A percentile compares a stretch with the other conserved stretches of the same genome.
Conservation (phyloP, 1,140 invertebrate genomes). For the Hyles vespertilio region DNA sequence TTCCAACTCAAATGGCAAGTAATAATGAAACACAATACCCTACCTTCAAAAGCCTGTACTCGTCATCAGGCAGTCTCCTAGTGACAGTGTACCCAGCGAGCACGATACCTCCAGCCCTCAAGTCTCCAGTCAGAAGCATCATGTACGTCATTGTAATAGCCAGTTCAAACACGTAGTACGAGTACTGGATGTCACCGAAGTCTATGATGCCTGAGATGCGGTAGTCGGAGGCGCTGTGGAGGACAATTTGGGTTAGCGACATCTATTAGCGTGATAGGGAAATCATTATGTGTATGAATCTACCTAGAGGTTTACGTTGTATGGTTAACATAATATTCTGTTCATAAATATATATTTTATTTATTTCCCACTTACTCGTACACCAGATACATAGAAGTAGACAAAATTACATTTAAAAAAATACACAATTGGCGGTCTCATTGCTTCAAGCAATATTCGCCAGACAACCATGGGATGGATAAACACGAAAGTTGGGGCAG, state of each 20-base stretch:
- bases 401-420: no score
- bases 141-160: constrained; percentile 89
- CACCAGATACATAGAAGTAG: no score
- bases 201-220: constrained; percentile 84
- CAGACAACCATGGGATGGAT: no score
- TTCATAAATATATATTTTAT: no score
- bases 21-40: constrained; percentile 7
- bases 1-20: neutral
- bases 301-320: no score
- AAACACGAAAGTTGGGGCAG: no score
- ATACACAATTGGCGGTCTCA: no score
- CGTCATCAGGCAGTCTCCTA: constrained; percentile 77
- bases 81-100: constrained; percentile 84
- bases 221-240: constrained; percentile 58
- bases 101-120: constrained; percentile 82
- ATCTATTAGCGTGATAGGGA: neutral
- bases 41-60: constrained; percentile 82
- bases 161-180: constrained; percentile 87
- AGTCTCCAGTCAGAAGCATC: constrained; percentile 80
- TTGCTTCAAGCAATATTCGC: no score
- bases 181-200: constrained; percentile 87
- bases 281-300: no score
- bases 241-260: no score
- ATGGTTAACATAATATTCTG: no score
- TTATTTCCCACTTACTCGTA: no score